Evolutionary conservation across 2,888 invertebrate genomes (phyloP).

Genomic region (Spatulosminthurus flaviceps): DNA sequence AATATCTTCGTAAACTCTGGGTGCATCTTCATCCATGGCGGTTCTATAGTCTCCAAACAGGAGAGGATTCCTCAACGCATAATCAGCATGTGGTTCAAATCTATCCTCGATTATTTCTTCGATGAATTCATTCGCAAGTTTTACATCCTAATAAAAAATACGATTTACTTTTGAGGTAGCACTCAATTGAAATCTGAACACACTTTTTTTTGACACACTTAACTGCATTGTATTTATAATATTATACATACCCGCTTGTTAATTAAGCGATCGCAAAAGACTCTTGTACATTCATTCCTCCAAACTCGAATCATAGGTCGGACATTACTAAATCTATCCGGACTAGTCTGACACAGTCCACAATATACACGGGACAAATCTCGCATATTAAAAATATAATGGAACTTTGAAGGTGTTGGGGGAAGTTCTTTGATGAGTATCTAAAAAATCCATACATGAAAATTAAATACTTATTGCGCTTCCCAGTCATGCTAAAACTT

Average conservation of each 20-base stretch:
- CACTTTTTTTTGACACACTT: too few relatives aligned
- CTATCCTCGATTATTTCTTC: slow-evolving; percentile 71
- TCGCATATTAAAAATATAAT: slow-evolving; percentile 92
- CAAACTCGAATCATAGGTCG: slow-evolving; percentile 83
- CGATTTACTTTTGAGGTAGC: slow-evolving; percentile 47
- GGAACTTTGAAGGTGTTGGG: slow-evolving; percentile 92
- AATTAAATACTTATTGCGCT: too few relatives aligned
- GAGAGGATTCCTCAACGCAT: slow-evolving; percentile 81
- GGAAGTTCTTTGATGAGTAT: slow-evolving; percentile 79
- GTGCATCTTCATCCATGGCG: slow-evolving; percentile 81
- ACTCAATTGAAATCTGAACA: too few relatives aligned
- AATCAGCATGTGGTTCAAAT: slow-evolving; percentile 70
- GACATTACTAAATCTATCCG: slow-evolving; percentile 74
- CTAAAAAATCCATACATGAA: slow-evolving; percentile 66
- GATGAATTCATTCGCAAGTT: slow-evolving; percentile 72
- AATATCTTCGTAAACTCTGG: slow-evolving; percentile 86
- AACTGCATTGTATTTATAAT: too few relatives aligned
- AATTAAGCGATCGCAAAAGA: slow-evolving; percentile 87
- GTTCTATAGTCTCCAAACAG: slow-evolving; percentile 90
- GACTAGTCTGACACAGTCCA: slow-evolving; percentile 81
- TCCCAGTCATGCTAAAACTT: too few relatives aligned
- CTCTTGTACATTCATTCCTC: slow-evolving; percentile 89
- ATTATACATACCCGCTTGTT: slow-evolving; percentile 71
- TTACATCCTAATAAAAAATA: slow-evolving; percentile 71
- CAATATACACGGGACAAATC: slow-evolving; percentile 86